A percentile compares a stretch with the other conserved stretches of the same genome.
phyloP scores from a whole-genome alignment of 2,888 invertebrate species.

The Heliothis peltigera region DNA sequence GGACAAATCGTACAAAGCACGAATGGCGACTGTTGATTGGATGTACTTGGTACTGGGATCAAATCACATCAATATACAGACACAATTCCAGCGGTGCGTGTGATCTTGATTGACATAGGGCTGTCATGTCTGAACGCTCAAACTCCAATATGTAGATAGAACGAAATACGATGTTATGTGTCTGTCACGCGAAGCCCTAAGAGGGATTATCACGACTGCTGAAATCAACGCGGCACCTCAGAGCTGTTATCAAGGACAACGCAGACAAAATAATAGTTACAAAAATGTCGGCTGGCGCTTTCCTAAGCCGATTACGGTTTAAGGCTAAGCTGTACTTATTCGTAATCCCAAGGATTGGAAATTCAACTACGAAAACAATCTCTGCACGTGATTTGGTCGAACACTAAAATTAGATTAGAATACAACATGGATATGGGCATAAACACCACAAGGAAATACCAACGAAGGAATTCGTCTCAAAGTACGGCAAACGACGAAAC shows the following conservation, averaged over 20 bases:
- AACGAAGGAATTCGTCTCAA: constrained; percentile 20
- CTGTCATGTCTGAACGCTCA: constrained; percentile 16
- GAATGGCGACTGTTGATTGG: constrained; percentile 9
- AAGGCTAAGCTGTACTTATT: constrained; percentile 30
- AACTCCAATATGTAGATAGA: constrained; percentile 1
- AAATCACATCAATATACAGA: constrained; percentile 26
- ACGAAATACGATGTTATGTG: constrained; percentile 17
- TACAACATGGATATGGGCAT: constrained; percentile 25
- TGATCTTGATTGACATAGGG: constrained; percentile 38
- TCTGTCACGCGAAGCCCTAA: constrained; percentile 8
- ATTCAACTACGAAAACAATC: constrained; percentile 24
- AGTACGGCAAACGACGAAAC: constrained; percentile 18
- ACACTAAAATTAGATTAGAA: constrained; percentile 48
- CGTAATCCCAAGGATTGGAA: constrained; percentile 15
- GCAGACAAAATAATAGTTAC: constrained; percentile 9
- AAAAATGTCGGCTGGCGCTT: constrained; percentile 14
- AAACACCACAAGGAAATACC: constrained; percentile 28
- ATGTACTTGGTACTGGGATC: constrained; percentile 30
- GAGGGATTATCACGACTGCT: constrained; percentile 18
- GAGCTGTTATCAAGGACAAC: constrained; percentile 14
- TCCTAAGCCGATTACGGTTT: constrained; percentile 27
- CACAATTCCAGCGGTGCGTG: constrained; percentile 16
- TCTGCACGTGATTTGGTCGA: constrained; percentile 17
- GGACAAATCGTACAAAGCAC: constrained; percentile 7
- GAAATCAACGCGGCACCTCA: constrained; percentile 23